Conservation (phyloP, 2,113 vertebrate species). For the Nycticebus coucang region DNA sequence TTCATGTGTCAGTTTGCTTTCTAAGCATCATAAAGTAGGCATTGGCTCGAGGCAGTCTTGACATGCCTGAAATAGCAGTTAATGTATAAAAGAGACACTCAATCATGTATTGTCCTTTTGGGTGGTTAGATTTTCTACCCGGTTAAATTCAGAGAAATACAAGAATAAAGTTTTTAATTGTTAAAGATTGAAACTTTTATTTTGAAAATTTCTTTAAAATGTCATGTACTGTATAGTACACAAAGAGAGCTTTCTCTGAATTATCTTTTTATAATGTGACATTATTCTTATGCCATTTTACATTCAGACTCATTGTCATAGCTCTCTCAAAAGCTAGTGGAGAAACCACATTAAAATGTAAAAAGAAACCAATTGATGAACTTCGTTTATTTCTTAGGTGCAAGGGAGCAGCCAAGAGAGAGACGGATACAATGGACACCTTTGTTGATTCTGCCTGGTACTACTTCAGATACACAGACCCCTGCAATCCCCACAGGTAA, state of each 20-base stretch:
- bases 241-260: not conserved
- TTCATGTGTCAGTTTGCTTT: not conserved
- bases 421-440: conserved; percentile 98
- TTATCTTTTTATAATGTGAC: not conserved
- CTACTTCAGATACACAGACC: conserved; percentile 95
- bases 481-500: conserved; percentile 91
- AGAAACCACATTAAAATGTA: not conserved
- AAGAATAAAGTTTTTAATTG: not conserved
- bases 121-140: not conserved
- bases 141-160: not conserved
- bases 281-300: conserved; percentile 13
- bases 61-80: not conserved
- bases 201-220: not conserved
- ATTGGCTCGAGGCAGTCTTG: not conserved
- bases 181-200: not conserved
- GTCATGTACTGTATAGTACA: not conserved
- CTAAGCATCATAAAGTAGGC: not conserved
- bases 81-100: not conserved
- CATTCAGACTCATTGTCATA: not conserved
- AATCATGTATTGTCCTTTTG: not conserved
- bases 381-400: conserved; percentile 86
- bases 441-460: conserved; percentile 99
- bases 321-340: conserved; percentile 10
- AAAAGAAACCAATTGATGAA: not conserved
- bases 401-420: conserved; percentile 89